phyloP scores from a whole-genome alignment of 2,888 invertebrate genomes.

The Pseudococcus jackbeardsleyi region DNA sequence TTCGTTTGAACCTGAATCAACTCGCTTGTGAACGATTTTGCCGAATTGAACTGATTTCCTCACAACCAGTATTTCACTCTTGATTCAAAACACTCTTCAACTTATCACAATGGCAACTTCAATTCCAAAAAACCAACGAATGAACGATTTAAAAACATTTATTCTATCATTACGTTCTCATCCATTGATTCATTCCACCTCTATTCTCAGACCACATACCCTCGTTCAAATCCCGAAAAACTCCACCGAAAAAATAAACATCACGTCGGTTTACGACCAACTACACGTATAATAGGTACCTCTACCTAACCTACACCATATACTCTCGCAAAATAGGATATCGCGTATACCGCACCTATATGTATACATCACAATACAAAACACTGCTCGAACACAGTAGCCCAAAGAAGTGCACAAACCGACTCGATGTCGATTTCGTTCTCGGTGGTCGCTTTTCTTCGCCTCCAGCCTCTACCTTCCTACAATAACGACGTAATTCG shows the following conservation, averaged over 20 bases:
- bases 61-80: too few species aligned
- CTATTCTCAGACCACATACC: too few species aligned
- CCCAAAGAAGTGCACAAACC: neutral
- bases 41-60: too few species aligned
- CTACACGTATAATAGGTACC: neutral
- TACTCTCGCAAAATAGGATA: neutral
- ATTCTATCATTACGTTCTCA: too few species aligned
- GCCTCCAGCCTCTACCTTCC: too few species aligned
- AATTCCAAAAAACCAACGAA: too few species aligned
- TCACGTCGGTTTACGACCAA: neutral
- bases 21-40: neutral
- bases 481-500: constrained; percentile 28
- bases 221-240: too few species aligned
- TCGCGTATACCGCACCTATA: neutral
- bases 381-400: neutral
- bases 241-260: neutral
- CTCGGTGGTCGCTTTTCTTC: neutral
- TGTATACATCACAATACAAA: neutral
- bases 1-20: neutral
- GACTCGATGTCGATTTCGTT: neutral
- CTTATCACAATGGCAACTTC: too few species aligned
- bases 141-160: too few species aligned
- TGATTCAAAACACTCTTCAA: too few species aligned
- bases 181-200: too few species aligned
- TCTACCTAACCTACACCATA: neutral